Evolutionary conservation across 2,888 invertebrate genomes (phyloP), one percentile per base, ranked within the genome.

Genomic region (Gisinianus flammeolus): DNA sequence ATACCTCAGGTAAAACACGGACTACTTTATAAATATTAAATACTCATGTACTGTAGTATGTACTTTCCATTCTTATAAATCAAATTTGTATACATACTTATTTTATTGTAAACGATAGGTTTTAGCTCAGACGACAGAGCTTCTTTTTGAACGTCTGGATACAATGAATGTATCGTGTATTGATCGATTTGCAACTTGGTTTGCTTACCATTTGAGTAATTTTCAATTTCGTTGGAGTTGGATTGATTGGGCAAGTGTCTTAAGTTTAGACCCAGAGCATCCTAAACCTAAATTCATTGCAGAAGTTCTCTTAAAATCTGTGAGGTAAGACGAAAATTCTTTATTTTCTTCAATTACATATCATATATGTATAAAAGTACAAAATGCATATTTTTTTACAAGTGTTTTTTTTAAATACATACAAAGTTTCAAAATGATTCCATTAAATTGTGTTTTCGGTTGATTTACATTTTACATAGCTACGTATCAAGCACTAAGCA

Each of bases 181-280:
- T 87, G 98, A 99, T 88, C 92, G 93, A 92, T 97, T 99, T 87
- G 94, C 94, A 30, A 93, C 92, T 87, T 99, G 99, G 99, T 99
- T 99, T 88, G 92, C 95, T 0, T 98, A 98, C 87, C 98, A 99
- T 88, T 90, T 99, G 88, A 98, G 98, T 87, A 99, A 99, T 89
- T 99, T 99, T 87, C 98, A 99, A 88, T 99, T 97, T 87, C 92
- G 97, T 75, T 99, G 98, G 98, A 96, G 96, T 1, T 99, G 99
- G 99, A 95, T 96, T 83, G 96, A 96, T 86, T 96, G 96, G 96
- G 93, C 94, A 86, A 92, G 92, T 19, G 94, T 94, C 85, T 89
- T 95, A n/a, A 91, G 92, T 82, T 88, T 95, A 30, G 95, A 96
- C 86, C 87, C 90, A 0, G 95, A 97, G 85, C 94, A 96, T 88